Evolutionary conservation across 2,113 vertebrate genomes (phyloP).

Genomic region (Prionailurus viverrinus): DNA sequence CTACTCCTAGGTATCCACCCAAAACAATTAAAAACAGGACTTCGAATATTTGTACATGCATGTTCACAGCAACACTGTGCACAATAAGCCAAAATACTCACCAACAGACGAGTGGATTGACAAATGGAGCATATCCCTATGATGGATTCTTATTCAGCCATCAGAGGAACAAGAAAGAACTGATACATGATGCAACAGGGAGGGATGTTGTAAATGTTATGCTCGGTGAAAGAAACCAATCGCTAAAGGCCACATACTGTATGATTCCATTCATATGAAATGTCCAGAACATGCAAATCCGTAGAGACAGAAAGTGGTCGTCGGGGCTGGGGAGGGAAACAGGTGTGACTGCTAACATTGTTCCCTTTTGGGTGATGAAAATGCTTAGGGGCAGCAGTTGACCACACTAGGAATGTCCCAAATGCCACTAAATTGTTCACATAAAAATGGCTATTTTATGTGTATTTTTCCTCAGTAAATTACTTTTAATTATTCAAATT

Average conservation of each 20-base stretch:
- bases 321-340: rapidly evolving
- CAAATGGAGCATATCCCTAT: rapidly evolving
- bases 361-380: not conserved
- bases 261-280: not conserved
- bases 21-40: not conserved
- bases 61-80: not conserved
- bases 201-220: not conserved
- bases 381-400: not conserved
- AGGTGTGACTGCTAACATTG: rapidly evolving
- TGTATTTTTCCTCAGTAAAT: not conserved
- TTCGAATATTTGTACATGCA: not conserved
- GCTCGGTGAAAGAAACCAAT: not conserved
- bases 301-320: not conserved
- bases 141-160: not conserved
- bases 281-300: not conserved
- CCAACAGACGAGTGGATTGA: not conserved
- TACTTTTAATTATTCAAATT: not conserved
- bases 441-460: not conserved
- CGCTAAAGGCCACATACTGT: not conserved
- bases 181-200: rapidly evolving
- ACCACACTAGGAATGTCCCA: not conserved
- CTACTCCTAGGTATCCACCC: not conserved
- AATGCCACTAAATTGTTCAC: not conserved
- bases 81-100: not conserved
- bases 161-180: not conserved